A percentile compares a stretch with the other conserved stretches of the same genome.
These are phyloP conservation scores for Chlorops oryzae DNA, from an alignment of 1,140 invertebrate genomes.

Conservation along the genomic window DNA sequence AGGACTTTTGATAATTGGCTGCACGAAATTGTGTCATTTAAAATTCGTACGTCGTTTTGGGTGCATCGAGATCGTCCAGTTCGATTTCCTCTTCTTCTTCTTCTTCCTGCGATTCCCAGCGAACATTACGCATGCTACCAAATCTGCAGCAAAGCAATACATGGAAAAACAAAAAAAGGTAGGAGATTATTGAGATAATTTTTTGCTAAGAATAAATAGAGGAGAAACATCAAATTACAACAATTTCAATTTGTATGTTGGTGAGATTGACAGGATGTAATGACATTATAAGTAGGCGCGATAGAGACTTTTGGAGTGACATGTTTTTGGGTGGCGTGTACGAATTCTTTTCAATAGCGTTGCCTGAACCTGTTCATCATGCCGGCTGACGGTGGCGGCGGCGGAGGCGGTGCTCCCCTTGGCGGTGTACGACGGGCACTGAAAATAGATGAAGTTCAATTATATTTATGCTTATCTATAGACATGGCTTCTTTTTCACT, in stretches of 20 bases:
- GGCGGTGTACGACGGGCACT: constrained; percentile 43
- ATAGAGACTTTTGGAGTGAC: constrained; percentile 18
- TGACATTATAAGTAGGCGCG: constrained; percentile 15
- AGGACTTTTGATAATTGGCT: too few relatives aligned
- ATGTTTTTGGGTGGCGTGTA: constrained; percentile 20
- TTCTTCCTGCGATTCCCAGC: constrained; percentile 28
- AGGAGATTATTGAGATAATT: not conserved
- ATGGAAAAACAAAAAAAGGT: constrained; percentile 1
- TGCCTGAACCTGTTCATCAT: constrained; percentile 43
- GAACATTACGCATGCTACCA: constrained; percentile 31
- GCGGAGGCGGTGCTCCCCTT: constrained; percentile 37
- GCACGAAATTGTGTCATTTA: not conserved
- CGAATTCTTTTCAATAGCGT: constrained; percentile 35
- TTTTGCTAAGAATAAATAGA: not conserved
- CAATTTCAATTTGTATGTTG: constrained; percentile 37
- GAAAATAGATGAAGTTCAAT: too few relatives aligned
- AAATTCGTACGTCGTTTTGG: not conserved
- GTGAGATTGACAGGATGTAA: constrained; percentile 11
- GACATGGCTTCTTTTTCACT: too few relatives aligned
- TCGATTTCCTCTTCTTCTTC: constrained; percentile 30
- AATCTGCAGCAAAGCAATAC: constrained; percentile 16
- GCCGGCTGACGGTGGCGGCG: constrained; percentile 34
- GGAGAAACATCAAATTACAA: constrained; percentile 38
- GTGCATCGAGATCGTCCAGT: constrained; percentile 39
- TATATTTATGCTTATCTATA: too few relatives aligned